Percentiles rank a stretch among this genome's conserved stretches.
These are phyloP conservation scores for Heliconius aoede DNA, from an alignment of 2,888 invertebrate species.

Conservation along the genomic window DNA sequence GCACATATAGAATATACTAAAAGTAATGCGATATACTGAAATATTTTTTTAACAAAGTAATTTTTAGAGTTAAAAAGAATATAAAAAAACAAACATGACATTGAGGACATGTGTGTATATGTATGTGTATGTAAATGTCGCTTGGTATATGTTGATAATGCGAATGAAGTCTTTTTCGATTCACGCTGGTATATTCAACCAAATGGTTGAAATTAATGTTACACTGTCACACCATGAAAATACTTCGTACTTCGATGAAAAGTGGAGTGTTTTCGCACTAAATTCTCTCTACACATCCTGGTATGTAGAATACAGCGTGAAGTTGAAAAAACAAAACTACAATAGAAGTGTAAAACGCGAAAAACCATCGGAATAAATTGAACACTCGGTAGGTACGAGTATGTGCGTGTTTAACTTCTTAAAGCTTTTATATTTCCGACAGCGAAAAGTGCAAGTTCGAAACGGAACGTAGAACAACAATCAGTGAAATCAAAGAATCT, in stretches of 20 bases:
- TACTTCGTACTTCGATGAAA: neutral
- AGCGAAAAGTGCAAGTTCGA: slow-evolving; percentile 53
- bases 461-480: slow-evolving; percentile 62
- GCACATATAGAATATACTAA: too few species aligned
- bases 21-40: too few species aligned
- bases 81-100: too few species aligned
- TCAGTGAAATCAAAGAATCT: slow-evolving; percentile 71
- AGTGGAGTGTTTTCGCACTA: neutral
- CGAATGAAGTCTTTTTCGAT: too few species aligned
- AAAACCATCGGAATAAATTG: neutral
- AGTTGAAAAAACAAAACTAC: neutral
- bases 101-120: too few species aligned
- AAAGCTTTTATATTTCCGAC: slow-evolving; percentile 18
- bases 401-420: slow-evolving; percentile 14
- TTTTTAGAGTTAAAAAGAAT: too few species aligned
- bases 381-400: neutral
- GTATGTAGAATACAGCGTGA: neutral
- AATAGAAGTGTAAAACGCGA: neutral
- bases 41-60: too few species aligned
- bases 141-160: too few species aligned
- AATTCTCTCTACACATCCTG: neutral
- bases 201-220: too few species aligned
- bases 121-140: too few species aligned
- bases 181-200: too few species aligned
- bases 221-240: neutral